Conservation (phyloP, 2,797 vertebrate species). For the Australoheros facetus region DNA sequence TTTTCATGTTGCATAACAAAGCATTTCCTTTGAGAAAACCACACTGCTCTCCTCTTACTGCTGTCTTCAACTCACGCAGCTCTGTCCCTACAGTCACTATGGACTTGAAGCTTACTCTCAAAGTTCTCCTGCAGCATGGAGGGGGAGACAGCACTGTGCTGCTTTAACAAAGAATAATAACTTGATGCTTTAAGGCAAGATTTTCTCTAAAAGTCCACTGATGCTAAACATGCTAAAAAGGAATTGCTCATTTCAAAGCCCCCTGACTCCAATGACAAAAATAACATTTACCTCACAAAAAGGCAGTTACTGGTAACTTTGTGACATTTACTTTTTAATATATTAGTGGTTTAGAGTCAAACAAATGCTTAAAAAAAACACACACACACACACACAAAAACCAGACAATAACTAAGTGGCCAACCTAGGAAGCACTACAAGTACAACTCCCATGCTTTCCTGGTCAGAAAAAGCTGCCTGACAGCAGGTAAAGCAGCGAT, state of each 20-base stretch:
- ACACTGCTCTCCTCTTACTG: background rate
- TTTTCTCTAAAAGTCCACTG: too few relatives aligned
- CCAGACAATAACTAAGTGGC: background rate
- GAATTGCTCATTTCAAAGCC: background rate
- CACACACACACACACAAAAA: too few relatives aligned
- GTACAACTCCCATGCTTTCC: background rate
- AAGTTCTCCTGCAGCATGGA: background rate
- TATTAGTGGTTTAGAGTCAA: background rate
- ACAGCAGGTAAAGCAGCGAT: background rate
- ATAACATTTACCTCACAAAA: background rate
- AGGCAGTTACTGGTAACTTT: background rate
- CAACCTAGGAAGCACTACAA: background rate
- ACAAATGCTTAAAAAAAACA: background rate
- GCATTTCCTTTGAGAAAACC: background rate
- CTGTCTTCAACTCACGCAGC: background rate
- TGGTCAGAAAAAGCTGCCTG: background rate
- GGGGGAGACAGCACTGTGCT: background rate
- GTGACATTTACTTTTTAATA: background rate
- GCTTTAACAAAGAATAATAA: background rate
- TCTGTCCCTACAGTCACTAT: background rate
- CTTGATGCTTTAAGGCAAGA: background rate
- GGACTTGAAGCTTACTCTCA: background rate
- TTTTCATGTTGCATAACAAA: background rate
- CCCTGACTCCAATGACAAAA: background rate
- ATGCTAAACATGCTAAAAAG: background rate